Conservation (phyloP, 1,140 invertebrate species). For the Drosophila jambulina region DNA sequence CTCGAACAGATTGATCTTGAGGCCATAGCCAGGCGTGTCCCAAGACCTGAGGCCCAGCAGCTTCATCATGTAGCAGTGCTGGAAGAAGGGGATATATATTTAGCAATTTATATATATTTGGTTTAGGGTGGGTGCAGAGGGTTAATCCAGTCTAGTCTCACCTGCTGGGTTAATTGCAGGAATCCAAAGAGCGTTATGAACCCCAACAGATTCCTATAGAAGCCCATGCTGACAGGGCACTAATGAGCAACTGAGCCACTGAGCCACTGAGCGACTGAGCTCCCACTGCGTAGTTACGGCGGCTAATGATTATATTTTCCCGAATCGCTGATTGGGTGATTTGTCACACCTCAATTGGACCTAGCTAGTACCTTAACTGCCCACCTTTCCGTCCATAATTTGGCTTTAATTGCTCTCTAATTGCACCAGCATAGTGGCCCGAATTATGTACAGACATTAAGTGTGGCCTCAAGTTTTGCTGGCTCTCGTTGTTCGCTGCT, state of each 20-base stretch:
- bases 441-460: slow-evolving; percentile 2
- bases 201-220: slow-evolving; percentile 30
- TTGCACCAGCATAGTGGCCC: slow-evolving; percentile 17
- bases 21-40: slow-evolving; percentile 65
- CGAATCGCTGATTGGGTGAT: slow-evolving; percentile 31
- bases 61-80: slow-evolving; percentile 72
- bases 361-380: not conserved
- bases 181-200: slow-evolving; percentile 33
- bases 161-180: slow-evolving; percentile 51
- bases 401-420: slow-evolving; percentile 35
- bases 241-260: slow-evolving; percentile 7
- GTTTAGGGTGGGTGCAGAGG: too few species aligned
- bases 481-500: not conserved
- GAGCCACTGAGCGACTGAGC: not conserved
- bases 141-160: not conserved
- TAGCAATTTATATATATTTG: too few species aligned
- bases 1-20: slow-evolving; percentile 46
- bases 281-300: not conserved
- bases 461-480: slow-evolving; percentile 4
- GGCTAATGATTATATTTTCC: slow-evolving; percentile 51
- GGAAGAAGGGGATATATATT: not conserved
- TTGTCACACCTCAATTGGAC: slow-evolving; percentile 56
- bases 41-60: slow-evolving; percentile 37
- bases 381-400: not conserved
- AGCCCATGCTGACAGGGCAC: slow-evolving; percentile 28